Conservation (phyloP, 1,140 invertebrate species). For the Trichoplusia ni region DNA sequence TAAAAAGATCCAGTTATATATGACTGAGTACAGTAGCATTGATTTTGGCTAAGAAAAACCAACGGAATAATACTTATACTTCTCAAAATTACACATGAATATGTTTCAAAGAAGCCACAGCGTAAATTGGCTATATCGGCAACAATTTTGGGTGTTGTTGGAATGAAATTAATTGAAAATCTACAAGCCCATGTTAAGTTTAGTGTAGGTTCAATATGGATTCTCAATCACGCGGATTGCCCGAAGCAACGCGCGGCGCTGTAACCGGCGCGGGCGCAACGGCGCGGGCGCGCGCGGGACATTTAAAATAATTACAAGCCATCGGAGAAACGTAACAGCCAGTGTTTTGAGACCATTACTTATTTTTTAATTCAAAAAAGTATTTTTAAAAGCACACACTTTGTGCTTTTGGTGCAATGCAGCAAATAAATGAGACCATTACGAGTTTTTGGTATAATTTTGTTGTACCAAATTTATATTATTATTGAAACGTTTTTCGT, state of each 20-base stretch:
- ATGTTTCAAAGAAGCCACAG: too few relatives aligned
- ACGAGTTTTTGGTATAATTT: conserved; percentile 51
- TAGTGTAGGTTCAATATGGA: conserved; percentile 68
- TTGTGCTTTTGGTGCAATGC: conserved; percentile 63
- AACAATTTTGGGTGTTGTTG: too few relatives aligned
- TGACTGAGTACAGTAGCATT: too few relatives aligned
- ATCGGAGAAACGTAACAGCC: conserved; percentile 77
- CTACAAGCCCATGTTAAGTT: too few relatives aligned
- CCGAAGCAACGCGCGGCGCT: conserved; percentile 43
- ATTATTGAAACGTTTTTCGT: conserved; percentile 21
- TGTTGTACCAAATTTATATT: conserved; percentile 34
- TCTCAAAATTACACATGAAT: too few relatives aligned
- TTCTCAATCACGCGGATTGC: conserved; percentile 66
- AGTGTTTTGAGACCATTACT: conserved; percentile 80
- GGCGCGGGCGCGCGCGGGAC: conserved; percentile 69
- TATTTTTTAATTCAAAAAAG: conserved; percentile 80
- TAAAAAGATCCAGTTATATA: too few relatives aligned
- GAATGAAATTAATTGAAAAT: too few relatives aligned
- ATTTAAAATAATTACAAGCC: conserved; percentile 82
- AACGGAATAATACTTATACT: too few relatives aligned
- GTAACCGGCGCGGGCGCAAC: conserved; percentile 39
- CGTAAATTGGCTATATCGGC: too few relatives aligned
- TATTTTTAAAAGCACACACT: conserved; percentile 68
- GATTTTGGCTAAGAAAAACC: too few relatives aligned
- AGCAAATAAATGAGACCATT: conserved; percentile 57